A percentile compares a stretch with the other conserved stretches of the same genome.
These are phyloP conservation scores for Trissoscelio sp. DNA, from an alignment of 2,888 invertebrate species.

Conservation along the genomic window DNA sequence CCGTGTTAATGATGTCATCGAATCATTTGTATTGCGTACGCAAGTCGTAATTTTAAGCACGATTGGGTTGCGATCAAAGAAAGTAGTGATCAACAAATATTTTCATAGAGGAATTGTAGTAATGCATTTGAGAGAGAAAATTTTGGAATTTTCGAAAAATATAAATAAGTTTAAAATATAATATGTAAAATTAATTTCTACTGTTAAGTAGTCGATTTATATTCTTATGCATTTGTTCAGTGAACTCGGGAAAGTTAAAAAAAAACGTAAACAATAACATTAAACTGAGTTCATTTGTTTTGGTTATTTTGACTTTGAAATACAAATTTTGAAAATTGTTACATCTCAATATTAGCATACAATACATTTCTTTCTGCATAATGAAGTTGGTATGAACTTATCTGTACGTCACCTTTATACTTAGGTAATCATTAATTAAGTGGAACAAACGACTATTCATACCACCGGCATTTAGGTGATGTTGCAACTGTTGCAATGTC, in stretches of 20 bases:
- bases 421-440: constrained; percentile 54
- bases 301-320: no score
- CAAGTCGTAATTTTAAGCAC: constrained; percentile 9
- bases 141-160: no score
- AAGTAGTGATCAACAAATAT: no score
- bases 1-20: constrained; percentile 14
- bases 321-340: neutral
- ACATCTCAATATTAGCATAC: neutral
- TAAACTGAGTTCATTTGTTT: no score
- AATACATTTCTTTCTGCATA: neutral
- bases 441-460: constrained; percentile 55
- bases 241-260: no score
- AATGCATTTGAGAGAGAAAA: no score
- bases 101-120: no score
- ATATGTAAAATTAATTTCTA: no score
- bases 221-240: no score
- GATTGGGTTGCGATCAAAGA: neutral
- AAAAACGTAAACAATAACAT: no score
- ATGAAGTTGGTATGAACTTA: constrained; percentile 7
- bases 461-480: constrained; percentile 39
- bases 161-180: no score
- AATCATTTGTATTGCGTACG: neutral
- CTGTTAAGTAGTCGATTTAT: no score
- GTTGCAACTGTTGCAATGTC: constrained; percentile 51
- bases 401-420: constrained; percentile 32